Percentiles rank a stretch among this genome's conserved stretches.
These are phyloP conservation scores for Chrysomela aeneicollis DNA, from an alignment of 2,888 invertebrate genomes.

Conservation along the genomic window DNA sequence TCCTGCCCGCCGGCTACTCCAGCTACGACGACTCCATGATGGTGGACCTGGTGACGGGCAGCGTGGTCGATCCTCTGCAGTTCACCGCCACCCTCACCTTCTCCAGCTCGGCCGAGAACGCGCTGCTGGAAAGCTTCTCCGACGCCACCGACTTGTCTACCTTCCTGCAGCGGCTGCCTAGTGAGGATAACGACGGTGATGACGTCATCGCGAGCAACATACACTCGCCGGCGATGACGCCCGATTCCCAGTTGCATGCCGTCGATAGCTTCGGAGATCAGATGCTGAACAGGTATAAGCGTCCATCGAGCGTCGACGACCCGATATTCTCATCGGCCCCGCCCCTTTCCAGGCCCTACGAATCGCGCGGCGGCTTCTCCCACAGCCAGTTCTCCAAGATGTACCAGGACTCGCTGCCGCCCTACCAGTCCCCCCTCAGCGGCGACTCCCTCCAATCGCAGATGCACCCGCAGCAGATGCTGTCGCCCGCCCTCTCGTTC, in stretches of 20 bases:
- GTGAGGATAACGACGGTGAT: slow-evolving; percentile 67
- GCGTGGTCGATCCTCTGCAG: slow-evolving; percentile 81
- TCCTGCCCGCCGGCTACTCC: slow-evolving; percentile 66
- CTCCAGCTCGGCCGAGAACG: slow-evolving; percentile 78
- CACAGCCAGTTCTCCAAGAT: slow-evolving; percentile 59
- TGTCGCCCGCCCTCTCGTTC: slow-evolving; percentile 67
- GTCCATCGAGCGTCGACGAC: too few species aligned
- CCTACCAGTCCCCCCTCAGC: slow-evolving; percentile 56
- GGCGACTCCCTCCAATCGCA: slow-evolving; percentile 67
- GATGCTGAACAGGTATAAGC: slow-evolving; percentile 64
- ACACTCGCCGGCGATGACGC: slow-evolving; percentile 77
- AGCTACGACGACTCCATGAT: slow-evolving; percentile 77
- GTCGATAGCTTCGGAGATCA: slow-evolving; percentile 83
- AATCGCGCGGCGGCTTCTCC: slow-evolving; percentile 50
- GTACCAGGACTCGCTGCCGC: slow-evolving; percentile 57
- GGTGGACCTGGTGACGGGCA: slow-evolving; percentile 77
- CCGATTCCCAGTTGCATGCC: slow-evolving; percentile 66
- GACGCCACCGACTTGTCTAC: slow-evolving; percentile 81
- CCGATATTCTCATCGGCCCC: too few species aligned
- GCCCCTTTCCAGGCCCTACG: slow-evolving; percentile 51
- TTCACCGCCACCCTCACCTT: slow-evolving; percentile 85
- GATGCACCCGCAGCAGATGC: slow-evolving; percentile 70
- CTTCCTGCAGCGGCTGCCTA: slow-evolving; percentile 75
- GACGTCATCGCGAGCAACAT: slow-evolving; percentile 72
- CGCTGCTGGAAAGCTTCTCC: slow-evolving; percentile 77